Percentiles rank a stretch among this genome's conserved stretches.
Conservation (phyloP, 2,888 invertebrate species). For the Acleris literana region DNA sequence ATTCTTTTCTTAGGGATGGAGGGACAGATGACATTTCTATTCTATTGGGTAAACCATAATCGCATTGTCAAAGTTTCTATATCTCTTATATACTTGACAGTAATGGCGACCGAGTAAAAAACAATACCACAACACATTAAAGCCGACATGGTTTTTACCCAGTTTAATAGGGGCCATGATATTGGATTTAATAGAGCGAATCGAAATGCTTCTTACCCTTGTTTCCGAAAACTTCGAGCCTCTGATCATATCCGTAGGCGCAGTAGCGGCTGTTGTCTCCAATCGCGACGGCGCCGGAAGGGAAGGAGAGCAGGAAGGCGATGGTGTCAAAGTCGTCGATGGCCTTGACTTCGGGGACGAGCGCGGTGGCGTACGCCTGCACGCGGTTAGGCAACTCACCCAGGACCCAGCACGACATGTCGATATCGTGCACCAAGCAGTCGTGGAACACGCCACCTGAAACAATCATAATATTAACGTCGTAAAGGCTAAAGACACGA, state of each 20-base stretch:
- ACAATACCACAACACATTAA: too few species aligned
- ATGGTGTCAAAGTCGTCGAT: slow-evolving; percentile 86
- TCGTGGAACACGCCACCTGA: slow-evolving; percentile 87
- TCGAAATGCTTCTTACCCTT: slow-evolving; percentile 67
- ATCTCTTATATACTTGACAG: too few species aligned
- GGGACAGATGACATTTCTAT: too few species aligned
- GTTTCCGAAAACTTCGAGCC: slow-evolving; percentile 86
- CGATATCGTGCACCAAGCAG: slow-evolving; percentile 87
- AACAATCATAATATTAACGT: background rate
- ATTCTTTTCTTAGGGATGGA: too few species aligned
- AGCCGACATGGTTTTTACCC: too few species aligned
- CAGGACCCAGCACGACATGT: slow-evolving; percentile 85
- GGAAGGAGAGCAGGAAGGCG: slow-evolving; percentile 83
- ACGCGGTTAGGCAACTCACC: slow-evolving; percentile 85
- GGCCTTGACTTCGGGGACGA: slow-evolving; percentile 84
- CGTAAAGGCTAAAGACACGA: background rate
- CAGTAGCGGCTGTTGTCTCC: slow-evolving; percentile 86
- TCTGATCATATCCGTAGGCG: slow-evolving; percentile 87
- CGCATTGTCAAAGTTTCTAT: too few species aligned
- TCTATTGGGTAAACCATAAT: too few species aligned
- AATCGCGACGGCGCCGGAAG: slow-evolving; percentile 84
- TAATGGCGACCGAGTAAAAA: too few species aligned
- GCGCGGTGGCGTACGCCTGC: slow-evolving; percentile 76
- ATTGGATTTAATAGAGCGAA: background rate
- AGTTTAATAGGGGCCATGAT: background rate